A percentile compares a stretch with the other conserved stretches of the same genome.
Conservation (phyloP, 2,113 vertebrate species). For the Chloropsis cyanopogon region DNA sequence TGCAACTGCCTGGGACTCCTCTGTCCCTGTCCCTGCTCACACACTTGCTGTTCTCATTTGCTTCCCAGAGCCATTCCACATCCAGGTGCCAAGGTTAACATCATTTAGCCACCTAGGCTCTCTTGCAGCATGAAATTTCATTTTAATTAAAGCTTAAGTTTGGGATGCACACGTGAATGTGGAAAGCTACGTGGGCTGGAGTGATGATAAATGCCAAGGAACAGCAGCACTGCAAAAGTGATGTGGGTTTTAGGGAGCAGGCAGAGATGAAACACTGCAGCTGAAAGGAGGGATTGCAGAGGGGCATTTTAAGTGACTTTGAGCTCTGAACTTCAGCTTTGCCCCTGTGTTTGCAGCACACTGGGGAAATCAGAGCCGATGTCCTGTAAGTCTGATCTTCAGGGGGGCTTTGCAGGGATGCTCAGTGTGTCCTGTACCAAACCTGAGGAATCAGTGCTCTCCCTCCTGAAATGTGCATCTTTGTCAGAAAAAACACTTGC, state of each 20-base stretch:
- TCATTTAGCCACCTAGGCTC: neutral
- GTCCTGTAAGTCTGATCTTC: neutral
- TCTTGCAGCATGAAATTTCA: neutral
- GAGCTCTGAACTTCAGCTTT: neutral
- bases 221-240: neutral
- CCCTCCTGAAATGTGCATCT: neutral
- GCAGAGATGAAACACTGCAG: neutral
- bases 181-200: neutral
- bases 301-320: neutral
- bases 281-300: neutral
- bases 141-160: neutral
- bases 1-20: neutral
- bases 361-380: neutral
- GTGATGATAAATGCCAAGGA: neutral
- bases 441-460: neutral
- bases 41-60: neutral
- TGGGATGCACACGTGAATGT: accelerated
- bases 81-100: neutral
- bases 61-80: neutral
- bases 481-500: neutral
- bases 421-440: neutral
- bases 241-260: neutral
- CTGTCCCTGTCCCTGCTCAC: neutral
- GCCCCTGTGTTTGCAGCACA: neutral
- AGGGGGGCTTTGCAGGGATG: neutral